Percentiles rank a stretch among this genome's conserved stretches.
These are phyloP conservation scores for Acromyrmex charruanus DNA, from an alignment of 1,140 invertebrate species.

Conservation along the genomic window DNA sequence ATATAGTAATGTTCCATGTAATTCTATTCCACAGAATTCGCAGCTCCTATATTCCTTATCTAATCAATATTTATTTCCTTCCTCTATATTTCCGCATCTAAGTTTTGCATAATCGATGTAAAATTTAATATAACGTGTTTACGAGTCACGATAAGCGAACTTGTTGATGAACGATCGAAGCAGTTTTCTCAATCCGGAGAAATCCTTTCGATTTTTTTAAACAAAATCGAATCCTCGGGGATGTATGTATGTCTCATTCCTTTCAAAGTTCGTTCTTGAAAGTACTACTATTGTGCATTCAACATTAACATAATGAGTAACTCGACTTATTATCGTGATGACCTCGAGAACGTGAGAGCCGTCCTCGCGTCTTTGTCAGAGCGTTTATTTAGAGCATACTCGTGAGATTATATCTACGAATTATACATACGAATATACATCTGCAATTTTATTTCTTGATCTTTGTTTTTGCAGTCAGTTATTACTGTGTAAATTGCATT, in stretches of 20 bases:
- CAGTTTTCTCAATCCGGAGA: neutral
- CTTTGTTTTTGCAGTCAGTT: neutral
- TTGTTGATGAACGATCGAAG: neutral
- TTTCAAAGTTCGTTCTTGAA: slow-evolving; percentile 11
- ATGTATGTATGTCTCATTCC: neutral
- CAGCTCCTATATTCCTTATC: too few species aligned
- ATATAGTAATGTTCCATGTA: too few species aligned
- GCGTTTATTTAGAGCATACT: neutral
- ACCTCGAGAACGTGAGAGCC: neutral
- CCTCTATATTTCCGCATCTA: too few species aligned
- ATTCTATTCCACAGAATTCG: too few species aligned
- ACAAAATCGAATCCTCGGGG: neutral
- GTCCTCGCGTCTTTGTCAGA: too few species aligned
- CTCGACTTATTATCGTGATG: neutral
- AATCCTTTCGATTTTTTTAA: neutral
- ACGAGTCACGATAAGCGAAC: neutral
- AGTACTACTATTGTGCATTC: neutral
- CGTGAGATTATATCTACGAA: neutral
- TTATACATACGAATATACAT: too few species aligned
- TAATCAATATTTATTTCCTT: too few species aligned
- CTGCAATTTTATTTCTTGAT: neutral
- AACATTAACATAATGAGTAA: neutral
- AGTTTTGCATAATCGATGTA: too few species aligned
- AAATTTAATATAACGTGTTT: neutral
- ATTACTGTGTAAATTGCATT: neutral